Percentiles rank a stretch among this genome's conserved stretches.
Evolutionary conservation across 2,113 vertebrate species (phyloP).

Genomic region (Oncorhynchus clarkii): DNA sequence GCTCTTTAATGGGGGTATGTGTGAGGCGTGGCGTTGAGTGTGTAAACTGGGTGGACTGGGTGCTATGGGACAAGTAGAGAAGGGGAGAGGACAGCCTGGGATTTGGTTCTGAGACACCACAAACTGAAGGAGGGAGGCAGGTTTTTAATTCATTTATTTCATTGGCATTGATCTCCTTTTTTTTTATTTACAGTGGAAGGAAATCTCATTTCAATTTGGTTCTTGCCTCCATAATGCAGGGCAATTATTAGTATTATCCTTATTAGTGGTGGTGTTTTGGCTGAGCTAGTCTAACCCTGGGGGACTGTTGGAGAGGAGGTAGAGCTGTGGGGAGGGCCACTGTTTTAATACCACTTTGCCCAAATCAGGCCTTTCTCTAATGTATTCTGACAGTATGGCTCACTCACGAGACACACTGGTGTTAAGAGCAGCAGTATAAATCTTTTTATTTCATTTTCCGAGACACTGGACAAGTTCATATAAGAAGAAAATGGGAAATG

Average conservation of each 20-base stretch:
- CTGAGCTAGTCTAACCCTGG: conserved; percentile 18
- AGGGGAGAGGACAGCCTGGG: not conserved
- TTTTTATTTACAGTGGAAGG: not conserved
- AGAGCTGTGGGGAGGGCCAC: conserved; percentile 33
- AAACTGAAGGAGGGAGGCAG: not conserved
- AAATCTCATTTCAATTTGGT: conserved; percentile 9
- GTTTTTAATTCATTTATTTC: not conserved
- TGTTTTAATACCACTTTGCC: conserved; percentile 46
- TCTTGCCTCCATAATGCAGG: conserved; percentile 22
- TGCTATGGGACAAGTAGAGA: not conserved
- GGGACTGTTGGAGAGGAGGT: conserved; percentile 4
- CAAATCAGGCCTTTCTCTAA: conserved; percentile 29
- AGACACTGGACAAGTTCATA: conserved; percentile 74
- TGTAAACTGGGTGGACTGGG: not conserved
- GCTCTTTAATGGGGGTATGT: conserved; percentile 67
- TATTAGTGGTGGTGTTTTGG: conserved; percentile 5
- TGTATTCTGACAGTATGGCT: conserved; percentile 5
- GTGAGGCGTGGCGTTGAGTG: not conserved
- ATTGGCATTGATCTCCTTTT: not conserved
- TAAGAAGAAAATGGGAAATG: conserved; percentile 69
- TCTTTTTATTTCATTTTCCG: conserved; percentile 77
- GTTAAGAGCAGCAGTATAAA: conserved; percentile 70
- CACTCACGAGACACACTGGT: conserved; percentile 31
- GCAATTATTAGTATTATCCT: conserved; percentile 6
- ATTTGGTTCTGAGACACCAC: not conserved